Evolutionary conservation across 1,140 invertebrate genomes (phyloP).

Genomic region (Drosophila ambigua): DNA sequence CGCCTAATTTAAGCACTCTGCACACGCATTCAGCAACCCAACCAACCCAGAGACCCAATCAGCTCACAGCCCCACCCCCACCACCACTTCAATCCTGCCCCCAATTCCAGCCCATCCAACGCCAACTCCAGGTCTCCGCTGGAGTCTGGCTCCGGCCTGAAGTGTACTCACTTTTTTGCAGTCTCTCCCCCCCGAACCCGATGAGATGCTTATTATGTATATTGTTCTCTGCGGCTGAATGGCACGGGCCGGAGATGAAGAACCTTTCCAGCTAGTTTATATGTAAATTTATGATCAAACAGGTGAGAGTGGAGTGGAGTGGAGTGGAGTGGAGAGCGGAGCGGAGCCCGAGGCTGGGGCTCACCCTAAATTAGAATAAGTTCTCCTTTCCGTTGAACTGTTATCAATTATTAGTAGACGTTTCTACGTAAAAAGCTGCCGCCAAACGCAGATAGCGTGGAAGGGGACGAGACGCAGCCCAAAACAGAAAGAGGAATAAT

Average conservation of each 20-base stretch:
- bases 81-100: background rate
- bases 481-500: too few relatives aligned
- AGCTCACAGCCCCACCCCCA: background rate
- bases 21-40: too few relatives aligned
- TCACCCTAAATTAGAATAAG: constrained; percentile 67
- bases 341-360: too few relatives aligned
- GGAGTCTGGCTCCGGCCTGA: constrained; percentile 24
- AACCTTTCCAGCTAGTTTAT: constrained; percentile 43
- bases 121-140: too few relatives aligned
- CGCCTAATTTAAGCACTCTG: constrained; percentile 54
- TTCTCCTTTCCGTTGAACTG: constrained; percentile 41
- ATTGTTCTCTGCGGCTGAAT: constrained; percentile 25
- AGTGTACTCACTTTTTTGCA: constrained; percentile 16
- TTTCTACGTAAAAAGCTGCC: too few relatives aligned
- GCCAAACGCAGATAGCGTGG: too few relatives aligned
- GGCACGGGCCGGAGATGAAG: background rate
- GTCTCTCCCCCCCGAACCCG: constrained; percentile 40
- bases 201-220: constrained; percentile 77
- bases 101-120: background rate
- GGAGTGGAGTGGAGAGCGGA: too few relatives aligned
- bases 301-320: constrained; percentile 44
- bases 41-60: background rate
- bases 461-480: too few relatives aligned
- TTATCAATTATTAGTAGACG: constrained; percentile 36
- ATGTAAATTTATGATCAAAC: constrained; percentile 64